Base-by-base conservation (phyloP, 1,140 invertebrate species). In the Hylaeus volcanicus region DNA sequence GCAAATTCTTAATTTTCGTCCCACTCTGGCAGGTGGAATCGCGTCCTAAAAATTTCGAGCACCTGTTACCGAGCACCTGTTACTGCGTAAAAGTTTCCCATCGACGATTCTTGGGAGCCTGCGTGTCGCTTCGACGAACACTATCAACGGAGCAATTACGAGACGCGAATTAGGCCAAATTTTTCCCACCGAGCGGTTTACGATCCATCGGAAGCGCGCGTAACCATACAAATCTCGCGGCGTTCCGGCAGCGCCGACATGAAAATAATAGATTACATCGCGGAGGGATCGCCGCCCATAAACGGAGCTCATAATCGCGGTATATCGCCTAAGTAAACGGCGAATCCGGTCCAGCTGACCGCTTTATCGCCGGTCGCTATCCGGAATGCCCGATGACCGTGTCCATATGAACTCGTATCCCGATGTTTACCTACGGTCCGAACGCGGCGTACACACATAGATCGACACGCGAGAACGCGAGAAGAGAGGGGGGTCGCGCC, bases 231-330 rank as follows among this genome's bases (percentile, higher is more conserved):
- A 76, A 68, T 76, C 74, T 76, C 45, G 26, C 37, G 26, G 43
- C 45, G 64, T 66, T 26, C 11, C 48, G n/a, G 14, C 43, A 15
- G 43, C n/a, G 15, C 4, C 61, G 14, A 14, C 45, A 65, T n/a
- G 66, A 71, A 78, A 78, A 78, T 78, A 78, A 71, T 53, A 53
- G 66, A 78, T 53, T 3, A 37, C 71, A 78, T 60, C 56, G 15
- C 26, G 26, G 12, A 26, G 56, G 26, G 11, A 69, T 11, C 41
- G 39, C 55, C 14, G 43, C 12, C 37, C 68, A 53, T 71, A 71
- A 71, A 78, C 43, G 48, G 66, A 37, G 15, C 66, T 78, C 75
- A 71, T 78, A 78, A 78, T 78, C 75, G 53, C 41, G 43, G 26
- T 39, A 37, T 69, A 76, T 76, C 53, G 64, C 12, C 61, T 39